Percentiles rank a stretch among this genome's conserved stretches.
Evolutionary conservation across 2,113 vertebrate species (phyloP).

Genomic region (Chunga burmeisteri): DNA sequence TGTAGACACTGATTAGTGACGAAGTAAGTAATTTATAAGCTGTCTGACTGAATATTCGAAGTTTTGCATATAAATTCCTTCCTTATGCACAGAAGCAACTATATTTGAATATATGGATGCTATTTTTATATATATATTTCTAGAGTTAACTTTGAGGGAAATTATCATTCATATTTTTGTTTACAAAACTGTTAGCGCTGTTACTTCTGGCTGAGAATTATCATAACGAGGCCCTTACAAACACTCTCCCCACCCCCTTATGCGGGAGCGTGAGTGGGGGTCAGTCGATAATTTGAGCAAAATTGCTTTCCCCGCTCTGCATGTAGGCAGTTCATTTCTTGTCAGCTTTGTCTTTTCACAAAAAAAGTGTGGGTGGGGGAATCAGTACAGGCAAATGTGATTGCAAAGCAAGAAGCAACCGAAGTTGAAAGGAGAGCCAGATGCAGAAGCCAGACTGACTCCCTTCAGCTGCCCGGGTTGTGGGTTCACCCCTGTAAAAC

Average conservation of each 20-base stretch:
- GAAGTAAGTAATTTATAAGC: background rate
- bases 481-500: background rate
- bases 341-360: background rate
- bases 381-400: background rate
- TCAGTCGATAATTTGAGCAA: background rate
- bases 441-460: fast-evolving
- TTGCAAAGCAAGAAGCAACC: background rate
- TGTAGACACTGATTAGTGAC: background rate
- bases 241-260: fast-evolving
- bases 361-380: background rate
- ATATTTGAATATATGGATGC: background rate
- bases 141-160: background rate
- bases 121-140: background rate
- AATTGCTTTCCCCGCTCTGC: background rate
- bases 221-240: background rate
- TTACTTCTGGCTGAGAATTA: background rate
- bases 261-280: background rate
- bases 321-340: background rate
- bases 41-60: background rate
- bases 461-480: background rate
- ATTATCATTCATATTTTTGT: background rate
- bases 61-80: background rate
- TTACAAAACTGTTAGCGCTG: background rate
- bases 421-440: background rate
- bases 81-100: background rate